Evolutionary conservation across 2,888 invertebrate genomes (phyloP), one percentile per base, ranked within the genome.

Genomic region (Luffia ferchaultella): DNA sequence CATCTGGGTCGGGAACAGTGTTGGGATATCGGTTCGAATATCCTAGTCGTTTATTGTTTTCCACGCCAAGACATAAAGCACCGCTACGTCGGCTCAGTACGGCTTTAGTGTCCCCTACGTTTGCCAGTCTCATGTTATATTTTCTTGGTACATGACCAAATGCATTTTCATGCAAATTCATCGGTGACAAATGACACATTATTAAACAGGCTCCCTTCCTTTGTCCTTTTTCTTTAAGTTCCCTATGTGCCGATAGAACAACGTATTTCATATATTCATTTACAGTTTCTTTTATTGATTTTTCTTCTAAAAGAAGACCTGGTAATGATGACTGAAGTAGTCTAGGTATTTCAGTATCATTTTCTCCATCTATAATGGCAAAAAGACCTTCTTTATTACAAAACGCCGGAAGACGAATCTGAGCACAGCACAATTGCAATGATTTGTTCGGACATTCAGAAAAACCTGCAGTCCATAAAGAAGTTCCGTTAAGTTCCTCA

Each of bases 191-290:
- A 66, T 93, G 93, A 57, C 92, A 89, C 62, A 93, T 76, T 43
- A 91, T 88, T 9, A 91, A 87, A 60, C 90, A 90, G 42, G 91
- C 87, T 1, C 92, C 91, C 62, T 89, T 89, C 61, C 88, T 88
- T 58, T 90, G 91, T 0, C 92, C 91, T 61, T 88, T 89, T 61
- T 91, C 90, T 62, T 89, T 90, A 20, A 93, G 71, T 60, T 93
- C 92, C 48, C 91, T 86, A 61, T 93, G 93, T 1, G 93, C 91
- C 16, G 93, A 89, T 7, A 95, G 75, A 56, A 95, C 86, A 0
- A 93, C 93, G 67, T 93, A 93, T 64, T 93, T 94, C 86, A 95
- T 88, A 59, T 94, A 95, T 62, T 94, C 93, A 50, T 86, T 87
- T 0, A 90, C 88, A 0, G 92, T 93, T 70, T 93, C 93, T 65